phyloP scores from a whole-genome alignment of 1,140 invertebrate species.

The Galendromus occidentalis region DNA sequence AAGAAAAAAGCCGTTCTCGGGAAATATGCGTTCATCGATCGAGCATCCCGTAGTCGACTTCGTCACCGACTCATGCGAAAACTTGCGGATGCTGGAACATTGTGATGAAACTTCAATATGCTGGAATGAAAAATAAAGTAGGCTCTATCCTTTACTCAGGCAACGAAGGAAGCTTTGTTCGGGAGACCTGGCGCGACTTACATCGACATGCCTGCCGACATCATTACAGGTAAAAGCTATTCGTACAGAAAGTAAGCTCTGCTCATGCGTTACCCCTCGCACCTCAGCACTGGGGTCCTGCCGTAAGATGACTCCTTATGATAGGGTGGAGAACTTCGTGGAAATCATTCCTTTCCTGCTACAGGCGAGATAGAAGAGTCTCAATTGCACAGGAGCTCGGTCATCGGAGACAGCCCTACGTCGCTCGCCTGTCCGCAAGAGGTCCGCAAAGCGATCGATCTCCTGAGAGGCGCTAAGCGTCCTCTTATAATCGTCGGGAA shows the following conservation, averaged over 20 bases:
- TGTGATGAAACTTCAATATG: no score
- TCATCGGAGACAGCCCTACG: constrained; percentile 35
- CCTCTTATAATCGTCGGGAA: constrained; percentile 84
- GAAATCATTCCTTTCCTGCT: constrained; percentile 21
- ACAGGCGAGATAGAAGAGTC: constrained; percentile 28
- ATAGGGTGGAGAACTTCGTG: no score
- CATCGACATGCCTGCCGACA: constrained; percentile 68
- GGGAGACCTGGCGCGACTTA: constrained; percentile 73
- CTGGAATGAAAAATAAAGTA: no score
- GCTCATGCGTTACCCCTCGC: no score
- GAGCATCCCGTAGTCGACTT: no score
- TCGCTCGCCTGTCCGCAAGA: constrained; percentile 42
- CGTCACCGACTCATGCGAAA: no score
- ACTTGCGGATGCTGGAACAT: no score
- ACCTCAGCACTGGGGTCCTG: no score
- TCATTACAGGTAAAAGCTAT: constrained; percentile 37
- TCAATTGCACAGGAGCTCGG: constrained; percentile 28
- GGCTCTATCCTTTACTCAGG: constrained; percentile 28
- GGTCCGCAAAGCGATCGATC: constrained; percentile 43
- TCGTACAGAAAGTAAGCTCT: no score
- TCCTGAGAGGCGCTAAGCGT: constrained; percentile 46
- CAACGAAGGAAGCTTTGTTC: constrained; percentile 54
- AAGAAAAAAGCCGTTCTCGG: not conserved
- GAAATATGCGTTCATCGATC: no score
- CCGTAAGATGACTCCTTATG: no score